Evolutionary conservation across 2,797 vertebrate genomes (phyloP), one percentile per base, ranked within the genome.

Genomic region (Sebastiscus tertius): DNA sequence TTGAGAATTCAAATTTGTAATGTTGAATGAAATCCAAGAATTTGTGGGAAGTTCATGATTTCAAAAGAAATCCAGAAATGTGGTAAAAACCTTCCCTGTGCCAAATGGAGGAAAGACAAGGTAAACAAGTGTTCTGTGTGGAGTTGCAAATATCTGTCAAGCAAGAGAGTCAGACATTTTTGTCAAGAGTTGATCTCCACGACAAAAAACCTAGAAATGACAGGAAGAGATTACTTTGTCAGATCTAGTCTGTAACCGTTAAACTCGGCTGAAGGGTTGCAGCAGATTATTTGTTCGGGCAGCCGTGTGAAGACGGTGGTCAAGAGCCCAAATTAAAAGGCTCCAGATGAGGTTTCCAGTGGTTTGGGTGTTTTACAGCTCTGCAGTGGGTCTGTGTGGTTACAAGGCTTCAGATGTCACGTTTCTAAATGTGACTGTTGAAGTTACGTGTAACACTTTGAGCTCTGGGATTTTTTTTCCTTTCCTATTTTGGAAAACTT

Each of bases 331-430:
- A 56, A 56, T 64, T 72, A 75, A 64, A 49, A 80, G 67, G 70
- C 55, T 83, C 58, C 61, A 56, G 75, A 65, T 86, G 56, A 73
- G 46, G 60, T 90, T 89, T 86, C 65, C 6, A 65, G 52, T 69
- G 80, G 67, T 80, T 75, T 74, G 46, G 46, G 18, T 56, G 63
- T 63, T 74, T 75, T 73, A 52, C 46, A 85, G 12, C 67, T 73
- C 26, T 71, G 73, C 27, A 55, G 61, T 6, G 65, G 70, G 26
- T 82, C 67, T 64, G 42, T 76, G 65, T 31, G 68, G 69, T 75
- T 49, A 33, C 11, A 46, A 49, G 14, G 34, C n/a, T 42, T 83
- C 74, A 75, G 16, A 76, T 79, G 71, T 67, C 14, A 26, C 2
- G 8, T 34, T 64, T 18, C 13, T 3, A 72, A 26, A 75, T 69